Evolutionary conservation across 2,113 vertebrate genomes (phyloP).

Genomic region (Mobula hypostoma): DNA sequence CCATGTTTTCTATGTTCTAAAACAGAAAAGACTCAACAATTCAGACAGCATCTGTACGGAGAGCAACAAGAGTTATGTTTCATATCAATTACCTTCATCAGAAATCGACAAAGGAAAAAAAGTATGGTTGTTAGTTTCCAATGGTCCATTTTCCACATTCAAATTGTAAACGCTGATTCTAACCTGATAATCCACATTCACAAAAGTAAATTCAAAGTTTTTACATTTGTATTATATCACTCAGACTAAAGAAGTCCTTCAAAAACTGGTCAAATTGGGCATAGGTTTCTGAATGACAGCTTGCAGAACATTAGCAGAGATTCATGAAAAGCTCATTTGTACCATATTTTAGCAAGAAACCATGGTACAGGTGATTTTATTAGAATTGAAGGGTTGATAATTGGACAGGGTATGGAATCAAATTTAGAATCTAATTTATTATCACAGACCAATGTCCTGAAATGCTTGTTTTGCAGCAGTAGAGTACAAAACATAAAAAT

Average conservation of each 20-base stretch:
- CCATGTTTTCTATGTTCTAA: too few relatives aligned
- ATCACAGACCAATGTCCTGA: too few relatives aligned
- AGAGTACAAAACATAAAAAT: too few relatives aligned
- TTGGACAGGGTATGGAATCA: too few relatives aligned
- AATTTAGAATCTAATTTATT: too few relatives aligned
- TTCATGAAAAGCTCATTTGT: background rate
- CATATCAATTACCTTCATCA: too few relatives aligned
- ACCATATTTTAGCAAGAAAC: background rate
- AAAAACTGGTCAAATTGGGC: background rate
- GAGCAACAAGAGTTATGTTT: too few relatives aligned
- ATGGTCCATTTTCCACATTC: background rate
- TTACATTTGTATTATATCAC: background rate
- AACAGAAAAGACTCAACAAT: too few relatives aligned
- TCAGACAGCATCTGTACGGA: too few relatives aligned
- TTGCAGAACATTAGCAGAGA: background rate
- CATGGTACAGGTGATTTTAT: background rate
- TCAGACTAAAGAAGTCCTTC: background rate
- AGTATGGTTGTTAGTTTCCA: background rate
- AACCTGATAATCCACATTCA: background rate
- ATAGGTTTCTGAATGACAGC: background rate
- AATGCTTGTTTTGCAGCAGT: too few relatives aligned
- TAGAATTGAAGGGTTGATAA: too few relatives aligned
- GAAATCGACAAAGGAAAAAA: too few relatives aligned
- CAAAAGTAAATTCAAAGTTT: background rate
- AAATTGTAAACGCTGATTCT: background rate